These are phyloP conservation scores for Lontra canadensis DNA, from an alignment of 2,113 vertebrate species.

Conservation along the genomic window DNA sequence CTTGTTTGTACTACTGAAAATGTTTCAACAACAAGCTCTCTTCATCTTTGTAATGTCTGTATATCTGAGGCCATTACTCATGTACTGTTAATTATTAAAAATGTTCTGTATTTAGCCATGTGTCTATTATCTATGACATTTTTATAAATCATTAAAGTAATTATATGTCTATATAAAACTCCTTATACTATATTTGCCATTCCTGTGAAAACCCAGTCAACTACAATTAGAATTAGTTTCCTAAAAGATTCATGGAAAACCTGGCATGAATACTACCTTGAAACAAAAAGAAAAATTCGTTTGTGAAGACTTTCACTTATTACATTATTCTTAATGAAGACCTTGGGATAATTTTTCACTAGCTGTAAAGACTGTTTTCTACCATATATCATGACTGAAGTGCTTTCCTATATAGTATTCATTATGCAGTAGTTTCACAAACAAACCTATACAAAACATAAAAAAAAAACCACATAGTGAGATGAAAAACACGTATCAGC, in stretches of 20 bases:
- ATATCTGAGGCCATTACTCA: neutral
- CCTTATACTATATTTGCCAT: neutral
- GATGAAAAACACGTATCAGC: neutral
- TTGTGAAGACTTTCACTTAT: neutral
- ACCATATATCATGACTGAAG: neutral
- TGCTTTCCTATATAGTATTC: neutral
- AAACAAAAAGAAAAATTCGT: neutral
- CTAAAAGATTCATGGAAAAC: neutral
- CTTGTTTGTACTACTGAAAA: neutral
- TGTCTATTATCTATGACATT: neutral
- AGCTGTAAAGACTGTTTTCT: neutral
- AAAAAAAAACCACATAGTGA: neutral
- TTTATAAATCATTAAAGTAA: neutral
- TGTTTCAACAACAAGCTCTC: neutral
- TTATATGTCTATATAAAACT: neutral
- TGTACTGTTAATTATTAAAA: neutral
- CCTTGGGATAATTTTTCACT: neutral
- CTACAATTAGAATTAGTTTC: conserved; percentile 1
- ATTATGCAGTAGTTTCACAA: neutral
- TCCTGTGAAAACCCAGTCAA: neutral
- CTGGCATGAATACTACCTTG: neutral
- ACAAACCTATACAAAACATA: neutral
- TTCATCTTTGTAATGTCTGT: neutral
- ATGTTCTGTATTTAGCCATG: neutral
- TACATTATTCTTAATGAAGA: conserved; percentile 6